Evolutionary conservation across 2,888 invertebrate species (phyloP), one percentile per base, ranked within the genome.

Genomic region (Agrochola lota): DNA sequence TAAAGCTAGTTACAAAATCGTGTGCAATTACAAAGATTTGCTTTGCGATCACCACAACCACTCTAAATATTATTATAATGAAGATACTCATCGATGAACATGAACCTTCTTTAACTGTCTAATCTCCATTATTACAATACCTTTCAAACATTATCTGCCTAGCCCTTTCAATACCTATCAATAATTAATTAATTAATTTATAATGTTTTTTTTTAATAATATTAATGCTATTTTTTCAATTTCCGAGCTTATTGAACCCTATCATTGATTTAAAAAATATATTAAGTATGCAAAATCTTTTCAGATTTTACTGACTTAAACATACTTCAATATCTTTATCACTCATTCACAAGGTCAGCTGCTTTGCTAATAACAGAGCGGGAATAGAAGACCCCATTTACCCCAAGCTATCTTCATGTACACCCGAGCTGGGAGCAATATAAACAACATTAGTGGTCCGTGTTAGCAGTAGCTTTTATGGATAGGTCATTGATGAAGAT

Each of bases 361-460:
- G 52, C 70, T 81, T 63, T 40, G 17, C 70, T 73, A 63, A 77
- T 79, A 59, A 52, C 7, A 12, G 26, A 30, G 30, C 20, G 57
- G 57, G 63, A 23, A 20, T 12, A 63, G 23, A 20, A 49, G n/a
- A 26, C 26, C 62, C 23, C n/a, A 8, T 60, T 49, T 40, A 35
- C 66, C 70, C 67, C 55, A 55, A 30, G 26, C 60, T 49, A 35
- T 15, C 55, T 43, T 30, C 8, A 60, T 30, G 12, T 40, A 17
- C 72, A 71, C 72, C 77, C 81, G n/a, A 55, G 4, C 49, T 3
- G 77, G 63, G 77, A 68, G 72, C 40, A 85, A 60, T 59, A 64
- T 71, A 85, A 73, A 73, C 72, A 81, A 75, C 67, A 70, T 67
- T 57, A 77, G 60, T 11, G 57, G 49, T 46, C n/a, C 74, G 55